phyloP scores from a whole-genome alignment of 2,797 vertebrate species.

The Adelosebastes latens region DNA sequence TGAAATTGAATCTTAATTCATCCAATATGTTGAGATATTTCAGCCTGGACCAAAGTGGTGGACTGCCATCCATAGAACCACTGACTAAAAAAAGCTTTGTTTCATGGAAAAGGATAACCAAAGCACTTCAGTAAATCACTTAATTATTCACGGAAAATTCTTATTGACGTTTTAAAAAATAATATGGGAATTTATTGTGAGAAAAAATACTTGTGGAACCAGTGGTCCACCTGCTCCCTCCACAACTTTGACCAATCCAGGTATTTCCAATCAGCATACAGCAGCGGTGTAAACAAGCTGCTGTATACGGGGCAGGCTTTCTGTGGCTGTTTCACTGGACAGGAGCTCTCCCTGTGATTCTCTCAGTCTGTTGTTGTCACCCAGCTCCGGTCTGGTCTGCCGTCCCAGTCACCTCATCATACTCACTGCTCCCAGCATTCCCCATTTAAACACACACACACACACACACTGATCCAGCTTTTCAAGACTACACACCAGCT shows the following conservation, averaged over 20 bases:
- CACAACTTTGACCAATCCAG: constrained; percentile 24
- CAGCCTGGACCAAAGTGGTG: not conserved
- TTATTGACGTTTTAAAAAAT: not conserved
- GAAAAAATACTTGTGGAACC: not conserved
- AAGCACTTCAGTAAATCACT: not conserved
- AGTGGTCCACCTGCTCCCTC: constrained; percentile 13
- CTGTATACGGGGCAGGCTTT: constrained; percentile 19
- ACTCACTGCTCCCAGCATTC: constrained; percentile 41
- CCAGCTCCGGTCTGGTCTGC: constrained; percentile 60
- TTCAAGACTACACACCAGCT: not conserved
- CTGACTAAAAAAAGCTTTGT: not conserved
- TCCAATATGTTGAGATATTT: not conserved
- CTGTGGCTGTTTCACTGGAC: constrained; percentile 23
- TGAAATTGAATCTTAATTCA: not conserved
- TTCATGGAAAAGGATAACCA: not conserved
- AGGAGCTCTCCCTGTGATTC: constrained; percentile 18
- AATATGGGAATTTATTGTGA: not conserved
- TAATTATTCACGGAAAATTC: not conserved
- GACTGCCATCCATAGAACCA: not conserved
- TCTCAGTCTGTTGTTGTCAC: constrained; percentile 33
- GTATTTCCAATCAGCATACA: not conserved
- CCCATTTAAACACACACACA: constrained; percentile 2
- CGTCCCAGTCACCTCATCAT: constrained; percentile 47
- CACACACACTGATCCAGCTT: not conserved
- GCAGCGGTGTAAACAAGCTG: constrained; percentile 5